Conservation (phyloP, 2,113 vertebrate species). For the Malurus elegans region DNA sequence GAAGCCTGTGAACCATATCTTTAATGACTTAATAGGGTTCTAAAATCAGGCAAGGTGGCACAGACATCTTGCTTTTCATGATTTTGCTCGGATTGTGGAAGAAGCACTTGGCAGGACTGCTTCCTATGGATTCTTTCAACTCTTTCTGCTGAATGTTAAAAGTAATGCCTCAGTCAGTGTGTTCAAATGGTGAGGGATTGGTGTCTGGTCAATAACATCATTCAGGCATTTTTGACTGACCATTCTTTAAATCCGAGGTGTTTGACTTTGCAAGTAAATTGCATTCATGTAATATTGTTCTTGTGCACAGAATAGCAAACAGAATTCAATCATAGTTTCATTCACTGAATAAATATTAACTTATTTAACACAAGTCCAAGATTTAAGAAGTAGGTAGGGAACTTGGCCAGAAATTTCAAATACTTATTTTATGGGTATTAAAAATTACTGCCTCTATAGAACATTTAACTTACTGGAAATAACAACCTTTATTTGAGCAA, state of each 20-base stretch:
- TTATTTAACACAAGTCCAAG: background rate
- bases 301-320: background rate
- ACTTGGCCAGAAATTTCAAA: background rate
- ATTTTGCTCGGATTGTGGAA: background rate
- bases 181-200: background rate
- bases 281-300: background rate
- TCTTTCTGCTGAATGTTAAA: background rate
- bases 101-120: background rate
- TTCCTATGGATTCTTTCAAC: background rate
- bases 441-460: background rate
- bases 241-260: background rate
- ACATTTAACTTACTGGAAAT: background rate
- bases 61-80: background rate
- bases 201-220: background rate
- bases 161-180: background rate
- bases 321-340: background rate
- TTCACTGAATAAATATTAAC: background rate
- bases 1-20: background rate
- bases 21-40: background rate
- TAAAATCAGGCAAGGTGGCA: background rate
- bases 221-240: background rate
- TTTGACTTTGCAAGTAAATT: background rate
- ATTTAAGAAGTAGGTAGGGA: background rate
- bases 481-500: background rate
- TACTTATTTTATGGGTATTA: background rate